Percentiles rank a stretch among this genome's conserved stretches.
Evolutionary conservation across 2,113 vertebrate genomes (phyloP).

Genomic region (Glareola pratincola): DNA sequence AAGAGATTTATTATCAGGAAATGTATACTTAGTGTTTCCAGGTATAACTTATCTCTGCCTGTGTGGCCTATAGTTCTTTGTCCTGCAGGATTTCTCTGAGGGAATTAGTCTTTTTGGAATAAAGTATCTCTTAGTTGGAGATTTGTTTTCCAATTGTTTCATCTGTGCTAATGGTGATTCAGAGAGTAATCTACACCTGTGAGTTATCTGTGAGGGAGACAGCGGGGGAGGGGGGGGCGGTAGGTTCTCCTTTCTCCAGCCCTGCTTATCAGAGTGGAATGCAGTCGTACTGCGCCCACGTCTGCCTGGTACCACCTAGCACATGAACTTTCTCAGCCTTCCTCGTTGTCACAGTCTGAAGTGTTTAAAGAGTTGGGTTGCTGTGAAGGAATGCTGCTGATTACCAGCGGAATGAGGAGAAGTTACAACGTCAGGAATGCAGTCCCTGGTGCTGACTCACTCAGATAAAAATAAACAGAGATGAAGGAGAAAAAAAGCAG

Average conservation of each 20-base stretch:
- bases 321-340: slow-evolving; percentile 50
- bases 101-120: neutral
- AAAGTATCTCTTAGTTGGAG: neutral
- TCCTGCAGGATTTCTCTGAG: neutral
- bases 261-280: slow-evolving; percentile 31
- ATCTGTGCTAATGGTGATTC: neutral
- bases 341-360: neutral
- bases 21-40: neutral
- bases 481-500: neutral
- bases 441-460: slow-evolving; percentile 36
- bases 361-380: slow-evolving; percentile 18
- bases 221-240: neutral
- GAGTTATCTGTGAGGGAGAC: slow-evolving; percentile 15
- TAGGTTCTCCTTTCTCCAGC: neutral
- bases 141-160: neutral
- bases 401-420: slow-evolving; percentile 36
- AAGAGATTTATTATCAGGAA: neutral
- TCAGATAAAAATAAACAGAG: slow-evolving; percentile 20
- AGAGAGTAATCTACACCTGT: slow-evolving; percentile 10
- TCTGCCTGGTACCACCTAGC: slow-evolving; percentile 73
- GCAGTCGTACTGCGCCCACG: neutral
- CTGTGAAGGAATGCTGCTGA: slow-evolving; percentile 59
- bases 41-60: neutral
- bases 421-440: slow-evolving; percentile 18
- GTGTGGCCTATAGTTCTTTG: neutral